These are phyloP conservation scores for Nymphalis c-album DNA, from an alignment of 2,888 invertebrate species.

Conservation along the genomic window DNA sequence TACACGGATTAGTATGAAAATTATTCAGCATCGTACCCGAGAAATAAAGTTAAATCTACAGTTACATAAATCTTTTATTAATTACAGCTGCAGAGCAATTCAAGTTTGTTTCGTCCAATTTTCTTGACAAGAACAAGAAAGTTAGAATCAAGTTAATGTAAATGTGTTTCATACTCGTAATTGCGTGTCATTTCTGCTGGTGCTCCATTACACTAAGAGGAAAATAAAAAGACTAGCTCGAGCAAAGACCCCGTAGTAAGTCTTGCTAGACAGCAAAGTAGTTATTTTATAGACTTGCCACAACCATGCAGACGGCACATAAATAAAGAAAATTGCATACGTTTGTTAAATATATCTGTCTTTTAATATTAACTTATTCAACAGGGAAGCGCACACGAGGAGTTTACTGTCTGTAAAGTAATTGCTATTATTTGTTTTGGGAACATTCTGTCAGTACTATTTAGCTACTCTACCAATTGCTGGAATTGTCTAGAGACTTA, in stretches of 20 bases:
- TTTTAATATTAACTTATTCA: slow-evolving; percentile 6
- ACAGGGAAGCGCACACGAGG: background rate
- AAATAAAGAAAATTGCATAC: slow-evolving; percentile 1
- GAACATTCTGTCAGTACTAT: slow-evolving; percentile 2
- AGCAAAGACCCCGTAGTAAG: slow-evolving; percentile 1
- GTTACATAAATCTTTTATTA: slow-evolving; percentile 23
- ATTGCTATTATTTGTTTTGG: slow-evolving; percentile 11
- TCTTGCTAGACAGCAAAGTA: background rate
- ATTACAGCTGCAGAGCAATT: slow-evolving; percentile 23
- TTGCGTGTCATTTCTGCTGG: slow-evolving; percentile 17
- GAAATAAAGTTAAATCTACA: slow-evolving; percentile 20
- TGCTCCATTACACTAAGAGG: slow-evolving; percentile 15
- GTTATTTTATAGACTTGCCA: slow-evolving; percentile 3
- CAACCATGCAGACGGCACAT: slow-evolving; percentile 3
- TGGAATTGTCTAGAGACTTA: slow-evolving; percentile 3
- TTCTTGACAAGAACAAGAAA: slow-evolving; percentile 23
- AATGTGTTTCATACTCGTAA: slow-evolving; percentile 26
- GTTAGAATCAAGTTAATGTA: slow-evolving; percentile 20
- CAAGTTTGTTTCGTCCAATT: slow-evolving; percentile 22
- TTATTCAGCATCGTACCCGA: slow-evolving; percentile 11
- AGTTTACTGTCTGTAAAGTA: slow-evolving; percentile 4
- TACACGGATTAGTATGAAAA: slow-evolving; percentile 13
- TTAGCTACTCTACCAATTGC: slow-evolving; percentile 3
- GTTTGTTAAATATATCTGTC: slow-evolving; percentile 5
- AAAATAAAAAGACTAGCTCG: slow-evolving; percentile 15